Evolutionary conservation across 2,888 invertebrate genomes (phyloP).

Genomic region (Sarcophaga carnaria): DNA sequence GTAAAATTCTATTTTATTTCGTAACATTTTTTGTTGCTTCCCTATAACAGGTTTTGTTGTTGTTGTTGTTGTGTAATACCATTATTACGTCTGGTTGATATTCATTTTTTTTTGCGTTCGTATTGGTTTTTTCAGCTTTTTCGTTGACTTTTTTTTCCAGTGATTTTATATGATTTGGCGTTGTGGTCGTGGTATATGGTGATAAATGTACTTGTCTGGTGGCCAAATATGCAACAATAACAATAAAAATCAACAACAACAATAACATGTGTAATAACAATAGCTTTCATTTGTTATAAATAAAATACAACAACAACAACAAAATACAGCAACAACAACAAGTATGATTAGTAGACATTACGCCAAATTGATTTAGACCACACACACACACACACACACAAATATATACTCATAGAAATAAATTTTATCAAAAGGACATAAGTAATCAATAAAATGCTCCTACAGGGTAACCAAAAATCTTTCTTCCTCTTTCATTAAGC

Average conservation of each 20-base stretch:
- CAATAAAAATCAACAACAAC: neutral
- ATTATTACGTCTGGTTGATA: conserved; percentile 54
- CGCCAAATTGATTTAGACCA: conserved; percentile 47
- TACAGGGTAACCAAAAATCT: neutral
- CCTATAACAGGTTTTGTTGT: conserved; percentile 13
- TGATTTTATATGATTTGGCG: conserved; percentile 62
- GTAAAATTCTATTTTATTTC: conserved; percentile 19
- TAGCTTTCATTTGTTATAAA: neutral
- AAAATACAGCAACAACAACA: conserved; percentile 19
- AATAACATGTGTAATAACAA: neutral
- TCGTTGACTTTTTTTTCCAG: conserved; percentile 22
- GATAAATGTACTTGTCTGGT: conserved; percentile 66
- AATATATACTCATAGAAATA: conserved; percentile 9
- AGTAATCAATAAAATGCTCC: conserved; percentile 27
- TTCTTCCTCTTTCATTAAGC: too few relatives aligned
- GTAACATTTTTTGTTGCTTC: conserved; percentile 1
- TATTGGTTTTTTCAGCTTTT: conserved; percentile 1
- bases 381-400: conserved; percentile 21
- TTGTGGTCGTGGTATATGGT: conserved; percentile 63
- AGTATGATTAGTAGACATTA: conserved; percentile 50
- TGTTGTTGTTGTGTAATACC: conserved; percentile 55
- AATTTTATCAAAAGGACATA: conserved; percentile 1
- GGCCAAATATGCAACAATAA: conserved; percentile 17
- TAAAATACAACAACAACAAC: conserved; percentile 15
- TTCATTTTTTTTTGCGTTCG: conserved; percentile 30